Percentiles rank a stretch among this genome's conserved stretches.
Evolutionary conservation across 2,113 vertebrate species (phyloP).

Genomic region (Onychorhynchus coronatus): DNA sequence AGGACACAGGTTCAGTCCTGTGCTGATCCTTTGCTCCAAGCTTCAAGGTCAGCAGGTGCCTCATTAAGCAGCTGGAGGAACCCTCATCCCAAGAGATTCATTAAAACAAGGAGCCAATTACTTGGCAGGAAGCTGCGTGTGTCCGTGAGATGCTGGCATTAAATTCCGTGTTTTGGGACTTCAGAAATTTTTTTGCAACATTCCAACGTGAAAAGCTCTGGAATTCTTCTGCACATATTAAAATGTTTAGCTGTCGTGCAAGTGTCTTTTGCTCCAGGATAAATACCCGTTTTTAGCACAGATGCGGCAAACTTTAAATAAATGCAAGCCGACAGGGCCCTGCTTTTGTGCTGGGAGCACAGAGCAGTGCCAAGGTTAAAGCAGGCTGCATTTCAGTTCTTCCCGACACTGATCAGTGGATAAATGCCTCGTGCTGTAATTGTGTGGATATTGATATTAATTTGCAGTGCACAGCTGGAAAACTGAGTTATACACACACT

Average conservation of each 20-base stretch:
- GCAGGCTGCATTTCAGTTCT: not conserved
- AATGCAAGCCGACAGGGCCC: not conserved
- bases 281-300: not conserved
- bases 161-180: not conserved
- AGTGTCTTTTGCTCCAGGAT: not conserved
- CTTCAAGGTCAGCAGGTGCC: not conserved
- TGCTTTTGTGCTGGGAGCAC: not conserved
- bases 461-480: not conserved
- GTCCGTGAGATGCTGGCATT: not conserved
- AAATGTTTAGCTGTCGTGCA: not conserved
- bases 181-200: not conserved
- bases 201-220: not conserved
- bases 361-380: not conserved
- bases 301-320: not conserved
- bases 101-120: conserved; percentile 13
- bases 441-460: not conserved
- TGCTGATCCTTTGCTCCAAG: not conserved
- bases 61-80: not conserved
- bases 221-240: not conserved
- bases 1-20: not conserved
- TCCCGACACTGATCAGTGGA: not conserved
- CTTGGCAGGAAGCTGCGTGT: not conserved
- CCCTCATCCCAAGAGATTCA: not conserved
- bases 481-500: not conserved
- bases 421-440: not conserved